Base-by-base conservation (phyloP, 2,113 vertebrate genomes). In the Struthio camelus region DNA sequence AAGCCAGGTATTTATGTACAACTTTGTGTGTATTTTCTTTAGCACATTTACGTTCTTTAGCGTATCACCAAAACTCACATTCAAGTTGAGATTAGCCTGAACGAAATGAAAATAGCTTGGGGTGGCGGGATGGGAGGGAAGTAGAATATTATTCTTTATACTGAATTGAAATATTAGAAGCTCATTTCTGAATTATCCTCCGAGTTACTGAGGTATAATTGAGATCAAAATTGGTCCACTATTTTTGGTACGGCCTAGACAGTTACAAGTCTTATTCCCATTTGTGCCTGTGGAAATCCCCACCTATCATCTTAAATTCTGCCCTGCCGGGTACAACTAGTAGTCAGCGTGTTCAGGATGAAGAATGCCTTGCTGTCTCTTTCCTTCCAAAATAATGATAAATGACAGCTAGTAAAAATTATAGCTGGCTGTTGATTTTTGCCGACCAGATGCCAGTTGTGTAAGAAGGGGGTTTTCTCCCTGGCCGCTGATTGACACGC, bases 401-500 rank as follows among this genome's bases (percentile, higher is more conserved):
- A 97, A 80, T 96, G 97, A 96, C 95, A 97, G 95, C 76, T 46
- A 27, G 23, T 36, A 89, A 90, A 85, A 89, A 85, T 78, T 81
- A 70, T 25, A 93, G 95, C 89, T 92, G 95, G 90, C 95, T 89
- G 66, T 30, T 53, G 71, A 90, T 59, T 77, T 93, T 95, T 28
- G 46, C 70, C 16, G 1, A 81, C 54, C 94, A 94, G 95, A 81
- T 2, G 59, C 93, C 88, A 79, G 89, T 79, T n/a, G 70, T 90
- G 27, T 6, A 61, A 80, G 88, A 95, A 96, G 93, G 95, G 94
- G 53, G 79, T n/a, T 94, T 70, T 86, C 90, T 54, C 51, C 87
- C 85, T 5, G 9, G 58, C 25, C 76, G 44, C 46, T 98, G 98
- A 99, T 96, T 98, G 98, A 98, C 98, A 96, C 95, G 88, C 6